These are phyloP conservation scores for Synergus japonicus DNA, from an alignment of 2,888 invertebrate species.

Conservation along the genomic window DNA sequence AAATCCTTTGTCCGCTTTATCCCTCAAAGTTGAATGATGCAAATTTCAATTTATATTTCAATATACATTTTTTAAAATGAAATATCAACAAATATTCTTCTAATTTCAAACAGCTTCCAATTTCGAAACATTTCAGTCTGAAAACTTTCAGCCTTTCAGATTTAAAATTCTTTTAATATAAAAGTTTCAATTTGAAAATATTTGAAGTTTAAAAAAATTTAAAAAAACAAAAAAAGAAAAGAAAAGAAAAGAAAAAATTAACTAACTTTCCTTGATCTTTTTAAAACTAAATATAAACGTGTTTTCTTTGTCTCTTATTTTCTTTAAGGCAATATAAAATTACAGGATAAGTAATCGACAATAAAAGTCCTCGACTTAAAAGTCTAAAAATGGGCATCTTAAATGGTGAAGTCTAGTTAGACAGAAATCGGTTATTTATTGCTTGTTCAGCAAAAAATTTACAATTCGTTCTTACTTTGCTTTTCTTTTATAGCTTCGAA, in stretches of 20 bases:
- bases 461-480: background rate
- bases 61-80: too few species aligned
- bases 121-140: too few species aligned
- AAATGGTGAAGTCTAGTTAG: background rate
- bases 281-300: background rate
- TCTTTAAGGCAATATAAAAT: background rate
- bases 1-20: too few species aligned
- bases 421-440: background rate
- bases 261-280: background rate
- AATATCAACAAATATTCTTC: too few species aligned
- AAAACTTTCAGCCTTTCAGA: too few species aligned
- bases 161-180: too few species aligned
- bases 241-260: background rate
- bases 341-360: background rate
- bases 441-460: background rate
- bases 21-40: background rate
- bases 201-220: too few species aligned
- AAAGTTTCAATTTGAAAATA: too few species aligned
- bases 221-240: too few species aligned
- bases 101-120: too few species aligned
- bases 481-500: background rate
- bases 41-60: background rate
- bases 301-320: background rate
- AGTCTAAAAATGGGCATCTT: background rate
- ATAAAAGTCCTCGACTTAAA: background rate